These are phyloP conservation scores for Synergus japonicus DNA, from an alignment of 2,888 invertebrate genomes.

Conservation along the genomic window DNA sequence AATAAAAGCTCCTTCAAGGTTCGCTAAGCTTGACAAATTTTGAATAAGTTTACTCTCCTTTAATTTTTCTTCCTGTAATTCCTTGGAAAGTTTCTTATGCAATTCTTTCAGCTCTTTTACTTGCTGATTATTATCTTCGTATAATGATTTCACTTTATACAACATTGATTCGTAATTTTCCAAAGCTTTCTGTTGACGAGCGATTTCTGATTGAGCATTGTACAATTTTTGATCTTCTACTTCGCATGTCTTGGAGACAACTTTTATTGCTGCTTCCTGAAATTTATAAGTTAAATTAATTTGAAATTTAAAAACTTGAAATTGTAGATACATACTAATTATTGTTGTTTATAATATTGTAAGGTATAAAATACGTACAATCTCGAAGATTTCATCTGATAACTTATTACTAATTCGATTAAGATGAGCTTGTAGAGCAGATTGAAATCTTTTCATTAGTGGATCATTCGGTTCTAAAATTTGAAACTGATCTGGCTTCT, in stretches of 20 bases:
- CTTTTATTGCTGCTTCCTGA: conserved; percentile 77
- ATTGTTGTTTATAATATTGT: conserved; percentile 34
- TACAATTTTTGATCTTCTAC: conserved; percentile 81
- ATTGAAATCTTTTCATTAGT: conserved; percentile 86
- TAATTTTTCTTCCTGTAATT: conserved; percentile 75
- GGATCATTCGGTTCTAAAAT: conserved; percentile 86
- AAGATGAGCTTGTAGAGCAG: conserved; percentile 83
- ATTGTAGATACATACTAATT: neutral
- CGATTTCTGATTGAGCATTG: conserved; percentile 82
- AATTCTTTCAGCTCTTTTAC: conserved; percentile 78
- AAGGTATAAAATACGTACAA: conserved; percentile 78
- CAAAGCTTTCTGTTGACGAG: conserved; percentile 79
- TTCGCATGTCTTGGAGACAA: conserved; percentile 80
- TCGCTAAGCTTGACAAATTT: conserved; percentile 81
- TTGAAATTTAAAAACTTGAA: neutral
- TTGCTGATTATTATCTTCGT: conserved; percentile 79
- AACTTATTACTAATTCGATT: conserved; percentile 82
- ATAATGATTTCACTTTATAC: conserved; percentile 78
- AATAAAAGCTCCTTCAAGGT: conserved; percentile 80
- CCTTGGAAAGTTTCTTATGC: conserved; percentile 78
- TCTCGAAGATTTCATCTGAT: conserved; percentile 83
- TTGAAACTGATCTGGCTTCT: conserved; percentile 63
- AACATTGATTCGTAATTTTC: conserved; percentile 80
- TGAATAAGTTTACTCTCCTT: conserved; percentile 61
- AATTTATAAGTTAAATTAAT: conserved; percentile 43